These are phyloP conservation scores for Phylloscopus whistleri DNA, from an alignment of 2,113 vertebrate species.

Conservation along the genomic window DNA sequence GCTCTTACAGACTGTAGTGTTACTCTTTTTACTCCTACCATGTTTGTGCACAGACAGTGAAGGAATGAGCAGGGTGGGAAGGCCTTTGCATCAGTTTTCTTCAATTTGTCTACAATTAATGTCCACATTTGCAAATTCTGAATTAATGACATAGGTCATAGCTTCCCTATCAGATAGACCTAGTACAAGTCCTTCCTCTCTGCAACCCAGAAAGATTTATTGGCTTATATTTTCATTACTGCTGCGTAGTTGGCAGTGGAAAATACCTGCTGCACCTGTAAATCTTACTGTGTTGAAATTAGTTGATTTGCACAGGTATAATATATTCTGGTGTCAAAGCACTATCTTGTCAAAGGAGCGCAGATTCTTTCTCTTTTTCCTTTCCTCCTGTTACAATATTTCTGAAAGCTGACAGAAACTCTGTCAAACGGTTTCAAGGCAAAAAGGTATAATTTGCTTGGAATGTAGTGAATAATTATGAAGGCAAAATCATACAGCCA, in stretches of 20 bases:
- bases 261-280: neutral
- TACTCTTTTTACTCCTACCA: neutral
- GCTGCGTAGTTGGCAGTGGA: neutral
- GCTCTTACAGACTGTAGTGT: neutral
- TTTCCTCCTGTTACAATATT: neutral
- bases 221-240: neutral
- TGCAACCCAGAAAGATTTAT: neutral
- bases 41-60: neutral
- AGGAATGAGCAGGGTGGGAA: neutral
- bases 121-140: neutral
- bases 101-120: neutral
- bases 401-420: conserved; percentile 12
- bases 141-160: neutral
- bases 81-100: neutral
- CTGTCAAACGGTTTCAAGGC: neutral
- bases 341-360: neutral
- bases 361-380: neutral
- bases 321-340: neutral
- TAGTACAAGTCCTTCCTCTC: neutral
- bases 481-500: neutral
- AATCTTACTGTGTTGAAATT: neutral
- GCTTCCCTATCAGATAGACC: neutral
- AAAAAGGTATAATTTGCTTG: conserved; percentile 6
- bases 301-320: neutral
- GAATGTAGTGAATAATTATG: neutral